phyloP scores from a whole-genome alignment of 2,888 invertebrate genomes.

The Leuctra nigra region DNA sequence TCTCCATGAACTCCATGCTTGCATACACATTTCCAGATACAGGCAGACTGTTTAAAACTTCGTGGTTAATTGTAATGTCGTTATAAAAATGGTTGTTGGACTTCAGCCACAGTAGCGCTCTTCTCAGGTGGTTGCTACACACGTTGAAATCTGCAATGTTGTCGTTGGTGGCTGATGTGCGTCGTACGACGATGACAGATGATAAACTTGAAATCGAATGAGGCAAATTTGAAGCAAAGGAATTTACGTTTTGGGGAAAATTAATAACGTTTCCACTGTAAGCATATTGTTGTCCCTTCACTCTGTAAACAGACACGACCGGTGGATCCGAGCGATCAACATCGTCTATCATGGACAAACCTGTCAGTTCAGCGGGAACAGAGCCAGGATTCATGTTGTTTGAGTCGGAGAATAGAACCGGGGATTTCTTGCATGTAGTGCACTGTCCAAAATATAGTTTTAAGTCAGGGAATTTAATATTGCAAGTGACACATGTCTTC shows the following conservation, averaged over 20 bases:
- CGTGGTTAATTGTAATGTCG: not conserved
- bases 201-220: not conserved
- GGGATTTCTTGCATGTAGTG: not conserved
- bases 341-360: conserved; percentile 9
- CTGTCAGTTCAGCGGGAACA: not conserved
- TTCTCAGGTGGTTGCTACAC: not conserved
- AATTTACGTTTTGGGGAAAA: conserved; percentile 16
- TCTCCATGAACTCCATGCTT: not conserved
- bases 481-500: not conserved
- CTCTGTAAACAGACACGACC: conserved; percentile 11
- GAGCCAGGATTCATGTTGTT: conserved; percentile 4
- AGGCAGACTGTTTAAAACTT: not conserved
- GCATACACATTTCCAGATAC: not conserved
- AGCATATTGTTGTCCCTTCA: conserved; percentile 21
- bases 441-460: not conserved
- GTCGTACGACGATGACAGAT: not conserved
- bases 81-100: conserved; percentile 2
- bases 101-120: conserved; percentile 1
- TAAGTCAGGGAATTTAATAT: not conserved
- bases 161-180: not conserved
- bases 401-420: not conserved
- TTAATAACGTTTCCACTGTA: conserved; percentile 18
- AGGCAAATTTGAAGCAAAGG: conserved; percentile 9
- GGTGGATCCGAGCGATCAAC: conserved; percentile 19
- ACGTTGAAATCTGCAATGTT: conserved; percentile 10